Evolutionary conservation across 2,113 vertebrate species (phyloP).

Genomic region (Tiliqua scincoides): DNA sequence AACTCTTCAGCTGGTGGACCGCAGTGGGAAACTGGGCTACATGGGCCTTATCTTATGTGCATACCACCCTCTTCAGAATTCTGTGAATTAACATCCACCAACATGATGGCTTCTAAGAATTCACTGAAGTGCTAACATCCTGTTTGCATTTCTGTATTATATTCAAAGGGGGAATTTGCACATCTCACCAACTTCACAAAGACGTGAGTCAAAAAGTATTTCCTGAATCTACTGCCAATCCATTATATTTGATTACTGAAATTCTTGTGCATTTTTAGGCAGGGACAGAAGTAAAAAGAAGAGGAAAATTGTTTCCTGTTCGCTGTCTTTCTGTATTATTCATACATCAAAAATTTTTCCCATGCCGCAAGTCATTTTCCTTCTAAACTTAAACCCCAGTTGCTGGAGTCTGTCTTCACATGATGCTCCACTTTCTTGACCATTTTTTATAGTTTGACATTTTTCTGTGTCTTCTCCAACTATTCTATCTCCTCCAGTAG

Average conservation of each 20-base stretch:
- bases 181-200: background rate
- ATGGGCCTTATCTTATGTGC: too few species aligned
- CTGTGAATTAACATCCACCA: background rate
- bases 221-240: background rate
- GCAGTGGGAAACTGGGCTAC: too few species aligned
- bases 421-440: background rate
- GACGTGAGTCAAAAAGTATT: background rate
- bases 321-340: background rate
- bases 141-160: background rate
- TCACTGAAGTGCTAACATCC: background rate
- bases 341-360: background rate
- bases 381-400: background rate
- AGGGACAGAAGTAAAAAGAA: background rate
- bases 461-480: background rate
- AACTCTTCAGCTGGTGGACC: too few species aligned
- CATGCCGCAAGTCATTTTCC: background rate
- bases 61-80: background rate
- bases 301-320: background rate
- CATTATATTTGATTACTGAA: background rate
- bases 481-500: background rate
- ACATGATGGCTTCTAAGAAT: background rate
- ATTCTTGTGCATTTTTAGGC: background rate
- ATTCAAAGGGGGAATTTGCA: background rate
- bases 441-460: background rate
- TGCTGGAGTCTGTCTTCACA: background rate